Base-by-base conservation (phyloP, 2,113 vertebrate genomes). In the Dicerorhinus sumatrensis region DNA sequence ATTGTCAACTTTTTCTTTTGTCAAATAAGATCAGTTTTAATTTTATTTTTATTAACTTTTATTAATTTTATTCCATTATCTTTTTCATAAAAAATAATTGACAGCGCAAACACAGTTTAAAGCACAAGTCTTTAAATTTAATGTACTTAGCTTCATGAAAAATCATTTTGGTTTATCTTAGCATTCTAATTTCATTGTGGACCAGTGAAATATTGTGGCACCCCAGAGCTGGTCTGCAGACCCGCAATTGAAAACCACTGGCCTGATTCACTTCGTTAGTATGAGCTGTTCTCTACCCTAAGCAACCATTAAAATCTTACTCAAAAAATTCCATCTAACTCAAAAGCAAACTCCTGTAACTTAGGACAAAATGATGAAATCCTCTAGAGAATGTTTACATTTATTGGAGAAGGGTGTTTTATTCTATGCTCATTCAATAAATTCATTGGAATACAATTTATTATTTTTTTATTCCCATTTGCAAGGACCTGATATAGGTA, bases 281-380 rank as follows among this genome's bases (percentile, higher is more conserved):
- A 6, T 29, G 17, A 77, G 39, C 7, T 88, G 16, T 92, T 89
- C 46, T 95, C 8, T 60, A 20, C 42, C 25, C 31, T 58, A 69
- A 76, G 17, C 39, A 39, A 69, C 42, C 21, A 33, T 85, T 85
- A 93, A 56, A 86, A 51, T 46, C 23, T 93, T 82, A 65, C 46
- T 94, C n/a, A 69, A 67, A 94, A 92, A 48, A 14, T 63, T 91
- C 20, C 29, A 29, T 92, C 75, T 82, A 95, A 76, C 63, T 76
- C 27, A n/a, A 89, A 72, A 51, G 46, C 14, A 92, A 88, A 48
- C 12, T 65, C n/a, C 36, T 94, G 8, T 97, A 79, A 85, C 72
- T 94, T 58, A 82, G 42, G 33, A 79, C 10, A 89, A 88, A 70
- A 31, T 73, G 54, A 65, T 70, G 65, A 85, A 82, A 85, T 91